Conservation (phyloP, 92 coral and sea anemone genomes). For the Heteractis magnifica region DNA sequence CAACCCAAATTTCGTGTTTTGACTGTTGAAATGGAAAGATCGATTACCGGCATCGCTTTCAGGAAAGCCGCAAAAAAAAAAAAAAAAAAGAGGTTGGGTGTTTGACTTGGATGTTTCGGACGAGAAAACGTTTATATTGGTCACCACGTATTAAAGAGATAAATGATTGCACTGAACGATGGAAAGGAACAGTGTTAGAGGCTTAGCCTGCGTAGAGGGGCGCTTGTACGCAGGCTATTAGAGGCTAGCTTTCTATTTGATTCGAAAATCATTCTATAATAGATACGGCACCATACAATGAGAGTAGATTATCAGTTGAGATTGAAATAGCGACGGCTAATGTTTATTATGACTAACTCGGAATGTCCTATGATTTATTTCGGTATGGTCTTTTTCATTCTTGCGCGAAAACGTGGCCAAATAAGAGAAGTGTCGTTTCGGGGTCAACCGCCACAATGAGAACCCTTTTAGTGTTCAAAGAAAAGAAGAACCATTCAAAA, state of each 20-base stretch:
- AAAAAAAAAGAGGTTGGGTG: neutral
- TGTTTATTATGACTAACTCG: neutral
- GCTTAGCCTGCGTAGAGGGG: neutral
- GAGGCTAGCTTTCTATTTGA: neutral
- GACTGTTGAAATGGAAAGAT: neutral
- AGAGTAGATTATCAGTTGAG: neutral
- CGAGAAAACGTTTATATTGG: neutral
- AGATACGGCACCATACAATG: neutral
- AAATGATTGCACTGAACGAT: neutral
- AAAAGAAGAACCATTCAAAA: neutral
- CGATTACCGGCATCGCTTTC: neutral
- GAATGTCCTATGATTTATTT: neutral
- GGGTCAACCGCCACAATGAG: conserved; percentile 4
- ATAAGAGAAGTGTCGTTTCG: neutral
- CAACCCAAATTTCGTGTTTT: neutral
- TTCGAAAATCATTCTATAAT: neutral
- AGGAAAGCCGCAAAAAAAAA: neutral
- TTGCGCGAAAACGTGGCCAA: conserved; percentile 6
- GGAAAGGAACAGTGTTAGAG: neutral
- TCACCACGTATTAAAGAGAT: neutral
- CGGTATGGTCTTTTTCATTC: neutral
- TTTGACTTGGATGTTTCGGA: neutral
- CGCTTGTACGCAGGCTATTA: neutral
- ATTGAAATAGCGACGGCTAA: neutral
- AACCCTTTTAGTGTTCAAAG: conserved; percentile 1